Evolutionary conservation across 53 echinoderm and acorn worm species (phyloP).

Genomic region (Holothuria scabra): DNA sequence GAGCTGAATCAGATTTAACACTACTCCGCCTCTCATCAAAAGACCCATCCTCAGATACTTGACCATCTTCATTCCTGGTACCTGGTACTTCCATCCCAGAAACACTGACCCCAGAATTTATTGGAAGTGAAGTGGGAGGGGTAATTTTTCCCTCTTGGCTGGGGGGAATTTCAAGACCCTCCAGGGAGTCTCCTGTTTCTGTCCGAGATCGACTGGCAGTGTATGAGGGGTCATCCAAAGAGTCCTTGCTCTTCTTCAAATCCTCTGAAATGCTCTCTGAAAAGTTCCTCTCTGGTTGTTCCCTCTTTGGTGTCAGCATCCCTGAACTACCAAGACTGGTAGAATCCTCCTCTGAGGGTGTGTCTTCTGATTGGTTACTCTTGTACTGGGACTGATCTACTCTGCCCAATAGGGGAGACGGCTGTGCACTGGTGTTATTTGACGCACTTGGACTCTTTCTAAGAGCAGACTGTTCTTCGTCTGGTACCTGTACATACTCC

Average conservation of each 20-base stretch:
- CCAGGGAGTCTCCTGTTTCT: conserved; percentile 25
- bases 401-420: conserved; percentile 32
- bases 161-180: conserved; percentile 18
- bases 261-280: conserved; percentile 81
- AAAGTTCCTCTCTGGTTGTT: conserved; percentile 62
- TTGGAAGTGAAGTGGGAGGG: conserved; percentile 54
- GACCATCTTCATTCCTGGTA: conserved; percentile 1
- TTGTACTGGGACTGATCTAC: conserved; percentile 36
- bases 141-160: conserved; percentile 27
- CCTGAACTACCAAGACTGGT: conserved; percentile 74
- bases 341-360: conserved; percentile 92
- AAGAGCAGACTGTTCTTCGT: conserved; percentile 34
- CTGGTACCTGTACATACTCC: conserved; percentile 97
- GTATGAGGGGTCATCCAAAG: conserved; percentile 16
- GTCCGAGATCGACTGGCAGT: conserved; percentile 8
- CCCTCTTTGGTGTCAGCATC: conserved; percentile 63
- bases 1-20: conserved; percentile 37
- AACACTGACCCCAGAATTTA: conserved; percentile 33
- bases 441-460: conserved; percentile 33
- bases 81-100: not conserved
- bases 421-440: conserved; percentile 39
- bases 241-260: conserved; percentile 38
- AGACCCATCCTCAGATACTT: not conserved
- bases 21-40: conserved; percentile 28
- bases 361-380: conserved; percentile 73